Conservation (phyloP, 53 echinoderm and acorn worm genomes). For the Luidia sarsii region DNA sequence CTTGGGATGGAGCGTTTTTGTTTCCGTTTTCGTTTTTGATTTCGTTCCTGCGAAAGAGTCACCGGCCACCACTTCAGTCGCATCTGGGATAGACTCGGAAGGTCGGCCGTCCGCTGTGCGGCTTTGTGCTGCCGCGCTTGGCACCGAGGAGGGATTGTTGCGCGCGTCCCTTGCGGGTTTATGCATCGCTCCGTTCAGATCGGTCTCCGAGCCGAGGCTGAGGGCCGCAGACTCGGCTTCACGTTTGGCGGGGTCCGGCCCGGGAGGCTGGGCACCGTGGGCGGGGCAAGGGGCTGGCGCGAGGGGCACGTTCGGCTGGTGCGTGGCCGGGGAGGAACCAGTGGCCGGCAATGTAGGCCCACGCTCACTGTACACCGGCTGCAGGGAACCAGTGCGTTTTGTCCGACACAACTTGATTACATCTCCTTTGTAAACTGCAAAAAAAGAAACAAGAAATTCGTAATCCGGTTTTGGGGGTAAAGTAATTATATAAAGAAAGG, state of each 20-base stretch:
- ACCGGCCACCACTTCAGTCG: background rate
- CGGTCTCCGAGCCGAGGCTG: background rate
- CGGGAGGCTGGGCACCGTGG: background rate
- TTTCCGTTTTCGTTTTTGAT: background rate
- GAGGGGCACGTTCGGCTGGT: background rate
- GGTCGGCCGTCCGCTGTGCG: too few species aligned
- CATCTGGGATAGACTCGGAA: too few species aligned
- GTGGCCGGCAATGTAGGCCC: background rate
- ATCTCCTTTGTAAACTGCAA: constrained; percentile 96
- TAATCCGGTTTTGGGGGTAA: too few species aligned
- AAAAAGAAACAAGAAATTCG: too few species aligned
- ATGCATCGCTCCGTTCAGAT: background rate
- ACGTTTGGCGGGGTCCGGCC: background rate
- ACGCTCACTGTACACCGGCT: constrained; percentile 79
- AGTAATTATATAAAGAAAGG: too few species aligned
- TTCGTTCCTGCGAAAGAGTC: background rate
- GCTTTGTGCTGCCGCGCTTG: background rate
- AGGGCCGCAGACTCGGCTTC: background rate
- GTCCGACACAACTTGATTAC: constrained; percentile 88
- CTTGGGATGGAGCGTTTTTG: background rate
- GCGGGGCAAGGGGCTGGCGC: background rate
- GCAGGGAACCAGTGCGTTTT: constrained; percentile 62
- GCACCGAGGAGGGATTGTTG: background rate
- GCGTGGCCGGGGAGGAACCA: background rate
- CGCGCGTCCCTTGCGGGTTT: background rate